These are phyloP conservation scores for Zoanthus sociatus DNA, from an alignment of 92 coral and sea anemone genomes.

Conservation along the genomic window DNA sequence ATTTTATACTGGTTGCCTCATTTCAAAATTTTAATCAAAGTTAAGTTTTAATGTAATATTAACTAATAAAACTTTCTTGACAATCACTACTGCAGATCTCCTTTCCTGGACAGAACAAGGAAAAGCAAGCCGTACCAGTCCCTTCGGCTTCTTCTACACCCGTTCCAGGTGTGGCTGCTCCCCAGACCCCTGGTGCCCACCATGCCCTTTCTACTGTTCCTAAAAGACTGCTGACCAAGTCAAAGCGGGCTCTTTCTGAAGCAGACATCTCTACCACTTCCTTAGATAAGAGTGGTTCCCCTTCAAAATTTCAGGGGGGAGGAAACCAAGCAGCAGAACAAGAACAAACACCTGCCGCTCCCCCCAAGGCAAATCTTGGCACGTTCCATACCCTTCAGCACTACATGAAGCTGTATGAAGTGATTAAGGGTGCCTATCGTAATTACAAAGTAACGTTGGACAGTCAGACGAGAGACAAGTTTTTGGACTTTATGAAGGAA, in stretches of 20 bases:
- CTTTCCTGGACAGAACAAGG: slow-evolving; percentile 92
- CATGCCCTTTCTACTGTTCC: slow-evolving; percentile 75
- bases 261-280: slow-evolving; percentile 69
- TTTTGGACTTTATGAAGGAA: slow-evolving; percentile 76
- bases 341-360: slow-evolving; percentile 68
- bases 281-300: slow-evolving; percentile 66
- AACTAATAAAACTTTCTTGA: too few species aligned
- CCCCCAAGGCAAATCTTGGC: slow-evolving; percentile 86
- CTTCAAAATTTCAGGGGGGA: slow-evolving; percentile 74
- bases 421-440: slow-evolving; percentile 83
- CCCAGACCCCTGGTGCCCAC: slow-evolving; percentile 68
- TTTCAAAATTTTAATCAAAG: too few species aligned
- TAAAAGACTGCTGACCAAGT: slow-evolving; percentile 88
- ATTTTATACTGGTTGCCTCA: too few species aligned
- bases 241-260: slow-evolving; percentile 84
- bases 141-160: slow-evolving; percentile 64
- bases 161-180: slow-evolving; percentile 79
- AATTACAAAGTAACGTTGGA: slow-evolving; percentile 90
- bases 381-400: slow-evolving; percentile 88
- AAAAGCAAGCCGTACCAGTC: slow-evolving; percentile 65
- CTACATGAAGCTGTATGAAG: slow-evolving; percentile 90
- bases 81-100: slow-evolving; percentile 56
- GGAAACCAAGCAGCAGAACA: slow-evolving; percentile 71
- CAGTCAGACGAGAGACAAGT: slow-evolving; percentile 79
- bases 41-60: too few species aligned